A percentile compares a stretch with the other conserved stretches of the same genome.
phyloP scores from a whole-genome alignment of 2,113 vertebrate genomes.

The Rhinopomastus cyanomelas region DNA sequence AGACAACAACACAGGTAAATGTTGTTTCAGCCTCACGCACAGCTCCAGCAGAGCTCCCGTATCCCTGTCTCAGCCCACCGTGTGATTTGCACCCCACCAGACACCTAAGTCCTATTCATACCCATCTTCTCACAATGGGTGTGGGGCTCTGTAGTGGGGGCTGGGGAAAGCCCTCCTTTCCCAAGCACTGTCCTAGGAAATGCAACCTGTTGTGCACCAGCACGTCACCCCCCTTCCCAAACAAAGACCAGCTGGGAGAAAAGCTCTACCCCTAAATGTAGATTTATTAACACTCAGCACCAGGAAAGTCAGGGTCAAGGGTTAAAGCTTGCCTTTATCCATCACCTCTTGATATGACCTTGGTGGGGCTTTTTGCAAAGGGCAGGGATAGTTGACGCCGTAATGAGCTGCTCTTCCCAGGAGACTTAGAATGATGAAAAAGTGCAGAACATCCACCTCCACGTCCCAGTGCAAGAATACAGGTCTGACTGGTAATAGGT shows the following conservation, averaged over 20 bases:
- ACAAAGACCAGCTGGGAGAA: conserved; percentile 51
- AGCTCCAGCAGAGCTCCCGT: not conserved
- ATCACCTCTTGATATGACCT: conserved; percentile 57
- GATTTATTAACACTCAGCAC: conserved; percentile 65
- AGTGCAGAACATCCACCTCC: conserved; percentile 30
- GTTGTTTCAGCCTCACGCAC: not conserved
- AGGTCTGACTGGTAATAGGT: conserved; percentile 43
- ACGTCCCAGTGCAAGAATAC: not conserved
- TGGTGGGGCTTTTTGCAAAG: conserved; percentile 51
- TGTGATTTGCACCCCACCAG: not conserved
- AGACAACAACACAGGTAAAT: not conserved
- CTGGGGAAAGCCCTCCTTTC: not conserved
- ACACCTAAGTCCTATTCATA: not conserved
- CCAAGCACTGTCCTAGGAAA: not conserved
- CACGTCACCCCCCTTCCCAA: not conserved
- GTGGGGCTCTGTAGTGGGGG: accelerated
- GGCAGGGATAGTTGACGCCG: conserved; percentile 30
- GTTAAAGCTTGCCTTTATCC: conserved; percentile 64
- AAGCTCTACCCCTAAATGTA: conserved; percentile 46
- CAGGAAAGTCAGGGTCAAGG: conserved; percentile 61
- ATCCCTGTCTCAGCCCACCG: accelerated
- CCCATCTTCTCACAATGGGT: accelerated
- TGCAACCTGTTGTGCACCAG: conserved; percentile 31
- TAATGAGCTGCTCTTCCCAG: conserved; percentile 60
- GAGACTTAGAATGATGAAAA: conserved; percentile 41